A percentile compares a stretch with the other conserved stretches of the same genome.
These are phyloP conservation scores for Agelas oroides DNA, from an alignment of 37 sponge, comb jelly and placozoan species.

Conservation along the genomic window DNA sequence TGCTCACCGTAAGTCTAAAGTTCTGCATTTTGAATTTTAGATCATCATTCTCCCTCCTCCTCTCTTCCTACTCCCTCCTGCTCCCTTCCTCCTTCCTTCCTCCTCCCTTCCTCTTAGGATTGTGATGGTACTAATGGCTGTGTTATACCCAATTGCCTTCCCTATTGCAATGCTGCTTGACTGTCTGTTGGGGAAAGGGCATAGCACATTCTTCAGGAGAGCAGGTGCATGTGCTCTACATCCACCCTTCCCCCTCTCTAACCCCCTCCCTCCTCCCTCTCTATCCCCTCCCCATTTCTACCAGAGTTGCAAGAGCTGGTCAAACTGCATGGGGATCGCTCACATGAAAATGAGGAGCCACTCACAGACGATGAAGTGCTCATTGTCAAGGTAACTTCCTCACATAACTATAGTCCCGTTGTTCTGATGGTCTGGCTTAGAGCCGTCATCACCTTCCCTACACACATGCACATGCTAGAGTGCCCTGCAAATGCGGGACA, in stretches of 20 bases:
- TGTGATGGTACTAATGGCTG: slow-evolving; percentile 66
- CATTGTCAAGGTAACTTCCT: slow-evolving; percentile 70
- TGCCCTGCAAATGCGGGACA: slow-evolving; percentile 86
- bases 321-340: slow-evolving; percentile 61
- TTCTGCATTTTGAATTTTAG: too few species aligned
- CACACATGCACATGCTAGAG: slow-evolving; percentile 39
- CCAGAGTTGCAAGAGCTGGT: slow-evolving; percentile 82
- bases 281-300: background rate
- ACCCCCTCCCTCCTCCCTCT: background rate
- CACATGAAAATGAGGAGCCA: slow-evolving; percentile 76
- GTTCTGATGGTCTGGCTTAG: too few species aligned
- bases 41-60: background rate
- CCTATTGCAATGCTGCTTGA: slow-evolving; percentile 84
- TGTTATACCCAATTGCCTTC: slow-evolving; percentile 70
- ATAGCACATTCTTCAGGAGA: slow-evolving; percentile 83
- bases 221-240: slow-evolving; percentile 57
- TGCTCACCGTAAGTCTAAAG: slow-evolving; percentile 72
- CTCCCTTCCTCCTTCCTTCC: background rate
- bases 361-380: slow-evolving; percentile 80
- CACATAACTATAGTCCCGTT: too few species aligned
- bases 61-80: background rate
- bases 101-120: slow-evolving; percentile 29
- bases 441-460: too few species aligned
- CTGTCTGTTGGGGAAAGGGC: slow-evolving; percentile 68
- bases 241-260: background rate